Evolutionary conservation across 2,797 vertebrate species (phyloP).

Genomic region (Amazona finschi): DNA sequence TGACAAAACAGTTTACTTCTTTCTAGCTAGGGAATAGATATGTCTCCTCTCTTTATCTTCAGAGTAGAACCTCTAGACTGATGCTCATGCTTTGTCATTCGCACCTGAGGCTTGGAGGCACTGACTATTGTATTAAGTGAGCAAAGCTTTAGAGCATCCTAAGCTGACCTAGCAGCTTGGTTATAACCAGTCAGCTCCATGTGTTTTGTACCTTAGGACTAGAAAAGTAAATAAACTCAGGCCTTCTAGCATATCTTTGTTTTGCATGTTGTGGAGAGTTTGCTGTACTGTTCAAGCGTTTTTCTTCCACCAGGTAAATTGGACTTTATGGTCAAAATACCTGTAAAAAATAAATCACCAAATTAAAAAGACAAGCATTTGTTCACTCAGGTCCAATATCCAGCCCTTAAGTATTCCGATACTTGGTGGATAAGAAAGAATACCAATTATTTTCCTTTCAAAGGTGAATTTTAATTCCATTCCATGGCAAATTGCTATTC

Average conservation of each 20-base stretch:
- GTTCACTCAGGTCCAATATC: not conserved
- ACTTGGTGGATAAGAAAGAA: not conserved
- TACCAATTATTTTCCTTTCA: not conserved
- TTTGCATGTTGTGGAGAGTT: not conserved
- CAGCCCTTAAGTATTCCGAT: not conserved
- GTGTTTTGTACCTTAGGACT: not conserved
- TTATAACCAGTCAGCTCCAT: not conserved
- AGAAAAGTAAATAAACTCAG: not conserved
- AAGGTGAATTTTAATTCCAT: not conserved
- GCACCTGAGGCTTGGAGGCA: not conserved
- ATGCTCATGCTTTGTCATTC: not conserved
- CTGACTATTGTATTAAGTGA: not conserved
- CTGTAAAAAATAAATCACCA: not conserved
- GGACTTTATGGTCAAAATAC: not conserved
- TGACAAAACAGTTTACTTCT: not conserved
- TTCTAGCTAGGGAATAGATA: not conserved
- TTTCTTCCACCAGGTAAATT: not conserved
- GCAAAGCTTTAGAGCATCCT: not conserved
- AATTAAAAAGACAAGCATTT: not conserved
- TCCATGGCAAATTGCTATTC: not conserved
- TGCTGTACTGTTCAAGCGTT: not conserved
- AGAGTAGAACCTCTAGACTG: not conserved
- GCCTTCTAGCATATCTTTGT: not conserved
- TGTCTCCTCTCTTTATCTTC: not conserved
- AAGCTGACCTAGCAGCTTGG: not conserved